phyloP scores from a whole-genome alignment of 2,113 vertebrate genomes.

The Pogonocichla stellata region DNA sequence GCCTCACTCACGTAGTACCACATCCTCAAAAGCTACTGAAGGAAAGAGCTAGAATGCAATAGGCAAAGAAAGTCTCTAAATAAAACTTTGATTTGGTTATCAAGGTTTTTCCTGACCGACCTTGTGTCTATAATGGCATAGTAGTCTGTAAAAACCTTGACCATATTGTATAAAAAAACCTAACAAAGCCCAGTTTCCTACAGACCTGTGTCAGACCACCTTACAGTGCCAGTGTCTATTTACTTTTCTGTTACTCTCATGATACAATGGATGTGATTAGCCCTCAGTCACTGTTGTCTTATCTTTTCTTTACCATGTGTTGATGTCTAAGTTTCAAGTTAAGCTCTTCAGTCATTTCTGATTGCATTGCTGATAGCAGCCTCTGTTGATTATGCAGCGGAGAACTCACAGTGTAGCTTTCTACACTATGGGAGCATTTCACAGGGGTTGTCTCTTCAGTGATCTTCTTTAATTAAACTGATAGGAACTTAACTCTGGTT shows the following conservation, averaged over 20 bases:
- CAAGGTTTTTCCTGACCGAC: background rate
- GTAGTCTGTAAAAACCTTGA: background rate
- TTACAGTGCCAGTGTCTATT: background rate
- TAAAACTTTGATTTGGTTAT: background rate
- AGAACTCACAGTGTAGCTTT: background rate
- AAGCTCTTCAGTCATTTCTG: background rate
- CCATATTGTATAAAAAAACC: background rate
- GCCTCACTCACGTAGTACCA: background rate
- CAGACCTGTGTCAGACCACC: background rate
- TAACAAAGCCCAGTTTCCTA: background rate
- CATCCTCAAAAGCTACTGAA: background rate
- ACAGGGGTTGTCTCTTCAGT: background rate
- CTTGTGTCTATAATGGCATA: background rate
- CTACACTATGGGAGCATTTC: background rate
- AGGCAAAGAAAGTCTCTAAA: background rate
- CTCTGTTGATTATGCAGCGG: background rate
- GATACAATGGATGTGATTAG: rapidly evolving
- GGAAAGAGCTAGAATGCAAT: background rate
- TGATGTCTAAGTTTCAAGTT: background rate
- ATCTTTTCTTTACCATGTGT: background rate
- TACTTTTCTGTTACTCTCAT: background rate
- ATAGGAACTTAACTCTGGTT: background rate
- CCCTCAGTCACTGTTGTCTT: background rate
- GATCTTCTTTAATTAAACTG: constrained; percentile 35
- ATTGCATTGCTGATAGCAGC: background rate